Evolutionary conservation across 2,113 vertebrate genomes (phyloP).

Genomic region (Pyrgilauda ruficollis): DNA sequence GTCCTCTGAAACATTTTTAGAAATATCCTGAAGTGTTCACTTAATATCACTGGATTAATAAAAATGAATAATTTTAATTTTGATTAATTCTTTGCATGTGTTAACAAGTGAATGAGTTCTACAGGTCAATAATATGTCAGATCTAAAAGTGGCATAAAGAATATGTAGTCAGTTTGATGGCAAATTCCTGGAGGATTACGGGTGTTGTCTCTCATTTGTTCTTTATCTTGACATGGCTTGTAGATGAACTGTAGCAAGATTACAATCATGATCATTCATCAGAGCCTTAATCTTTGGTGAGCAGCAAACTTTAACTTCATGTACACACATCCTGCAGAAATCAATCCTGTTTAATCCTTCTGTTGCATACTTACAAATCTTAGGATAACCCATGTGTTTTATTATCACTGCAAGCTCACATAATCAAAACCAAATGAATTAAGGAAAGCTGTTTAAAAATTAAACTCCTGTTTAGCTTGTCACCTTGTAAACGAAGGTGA

Average conservation of each 20-base stretch:
- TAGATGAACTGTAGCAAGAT: conserved; percentile 25
- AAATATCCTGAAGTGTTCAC: not conserved
- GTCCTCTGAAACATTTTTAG: not conserved
- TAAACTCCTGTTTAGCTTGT: not conserved
- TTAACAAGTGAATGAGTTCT: not conserved
- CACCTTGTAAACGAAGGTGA: not conserved
- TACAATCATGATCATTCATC: not conserved
- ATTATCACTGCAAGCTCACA: not conserved
- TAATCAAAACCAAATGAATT: conserved; percentile 18
- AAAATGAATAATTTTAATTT: not conserved
- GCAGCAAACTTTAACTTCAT: not conserved
- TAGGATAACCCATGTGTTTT: not conserved
- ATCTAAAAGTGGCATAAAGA: not conserved
- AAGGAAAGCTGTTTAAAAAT: conserved; percentile 4
- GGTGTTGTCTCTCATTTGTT: conserved; percentile 33
- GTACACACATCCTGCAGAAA: conserved; percentile 10
- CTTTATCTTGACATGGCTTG: conserved; percentile 23
- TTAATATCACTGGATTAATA: not conserved
- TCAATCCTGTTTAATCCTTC: conserved; percentile 21
- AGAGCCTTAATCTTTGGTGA: conserved; percentile 4
- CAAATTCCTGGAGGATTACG: not conserved
- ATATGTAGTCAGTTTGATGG: not conserved
- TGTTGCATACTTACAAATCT: conserved; percentile 10
- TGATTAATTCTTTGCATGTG: not conserved
- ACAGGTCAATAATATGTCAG: not conserved